Base-by-base conservation (phyloP, 2,797 vertebrate genomes). In the Gymnoscopelus braueri region DNA sequence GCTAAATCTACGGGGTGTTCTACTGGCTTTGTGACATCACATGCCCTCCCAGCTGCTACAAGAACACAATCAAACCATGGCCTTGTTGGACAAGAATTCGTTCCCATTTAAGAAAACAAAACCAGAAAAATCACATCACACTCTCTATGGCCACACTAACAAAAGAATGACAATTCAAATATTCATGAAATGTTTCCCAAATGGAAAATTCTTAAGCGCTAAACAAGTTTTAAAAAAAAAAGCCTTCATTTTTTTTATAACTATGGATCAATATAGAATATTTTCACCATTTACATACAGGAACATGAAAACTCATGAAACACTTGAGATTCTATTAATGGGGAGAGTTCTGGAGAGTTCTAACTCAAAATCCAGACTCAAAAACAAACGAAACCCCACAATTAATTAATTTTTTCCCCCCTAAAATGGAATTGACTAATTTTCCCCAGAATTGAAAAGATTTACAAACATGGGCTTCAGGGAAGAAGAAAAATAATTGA, bases 231-330 rank as follows among this genome's bases (percentile, higher is more conserved):
- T 75, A 70, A 72, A 77, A 67, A 94, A 95, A 96, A 96, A 96
- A 95, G 94, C 95, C 96, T 97, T 98, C 97, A 97, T 97, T 94
- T 95, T 95, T 96, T 94, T 94, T 95, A 95, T 94, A 96, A 96
- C 94, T 95, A 95, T 92, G 95, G 87, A 93, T 95, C 82, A 91
- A 93, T 93, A 93, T 93, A 94, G 93, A 94, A 95, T 95, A 94
- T 94, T 92, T 88, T 81, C 88, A 93, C 92, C 92, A 84, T 95
- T 95, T 87, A 96, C 95, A 95, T 92, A 96, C 68, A 96, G 91
- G 88, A 93, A 93, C 89, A 94, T 93, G 94, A 95, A 94, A 94
- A 93, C 94, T 90, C 92, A 95, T 94, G 92, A 95, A 88, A 93
- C 92, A 93, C 78, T 91, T 94, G 91, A 91, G 78, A 92, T 91